Base-by-base conservation (phyloP, 1,140 invertebrate genomes). In the Drosophila mayri region DNA sequence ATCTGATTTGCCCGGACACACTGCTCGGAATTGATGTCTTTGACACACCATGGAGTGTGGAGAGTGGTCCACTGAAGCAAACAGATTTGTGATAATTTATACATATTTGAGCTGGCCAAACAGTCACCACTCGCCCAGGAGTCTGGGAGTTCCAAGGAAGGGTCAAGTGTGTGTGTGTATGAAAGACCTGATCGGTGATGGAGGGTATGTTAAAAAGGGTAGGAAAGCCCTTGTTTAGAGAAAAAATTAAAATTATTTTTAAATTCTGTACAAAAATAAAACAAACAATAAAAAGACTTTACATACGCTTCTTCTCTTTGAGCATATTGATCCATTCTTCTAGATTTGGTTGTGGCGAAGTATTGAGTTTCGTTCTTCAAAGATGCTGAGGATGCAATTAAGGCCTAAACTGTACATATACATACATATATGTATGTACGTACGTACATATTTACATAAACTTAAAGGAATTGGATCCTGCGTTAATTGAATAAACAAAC, bases 21-120 rank as follows among this genome's bases (percentile, higher is more conserved):
- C 44, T 40, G 32, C 3, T 20, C n/a, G 32, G n/a, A 71, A 72
- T 41, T 35, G 66, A 71, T 71, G 66, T 20, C 52, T 59, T 49
- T 60, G 66, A 35, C 66, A 59, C 35, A 41, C 66, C 41, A 40
- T 49, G 14, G 55, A 22, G 16, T 3, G 25, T 35, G 37, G 14
- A 41, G 41, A 41, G 41, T 58, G 49, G 40, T 71, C 43, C 37
- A 71, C 14, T 22, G 10, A 58, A 59, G 66, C 67, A 72, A 72
- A 71, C 66, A 72, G 43, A 72, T 71, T 71, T 37, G 37, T 35
- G 49, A 59, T 71, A 72, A 59, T 70, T 70, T 72, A 59, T 60
- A n/a, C n/a, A n/a, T n/a, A 71, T 72, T 72, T 72, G 43, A 41
- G 37, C 52, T 41, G 43, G 44, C 25, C 50, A 70, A 71, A 41